A percentile compares a stretch with the other conserved stretches of the same genome.
phyloP scores from a whole-genome alignment of 2,888 invertebrate species.

The Aspidiotus rigidus region DNA sequence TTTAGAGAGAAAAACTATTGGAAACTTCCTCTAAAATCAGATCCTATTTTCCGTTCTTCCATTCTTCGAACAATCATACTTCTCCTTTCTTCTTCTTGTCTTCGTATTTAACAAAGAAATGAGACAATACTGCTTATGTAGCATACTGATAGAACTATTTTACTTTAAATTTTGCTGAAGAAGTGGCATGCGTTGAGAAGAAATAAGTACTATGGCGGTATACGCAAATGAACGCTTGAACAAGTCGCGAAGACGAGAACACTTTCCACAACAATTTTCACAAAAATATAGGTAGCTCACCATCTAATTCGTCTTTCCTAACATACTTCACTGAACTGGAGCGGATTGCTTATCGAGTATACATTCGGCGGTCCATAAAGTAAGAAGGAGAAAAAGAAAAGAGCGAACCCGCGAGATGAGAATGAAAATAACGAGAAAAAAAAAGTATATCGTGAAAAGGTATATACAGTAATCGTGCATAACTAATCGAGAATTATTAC shows the following conservation, averaged over 20 bases:
- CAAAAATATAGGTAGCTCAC: conserved; percentile 10
- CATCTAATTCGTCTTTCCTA: conserved; percentile 16
- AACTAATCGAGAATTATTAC: conserved; percentile 22
- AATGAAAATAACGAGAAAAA: not conserved
- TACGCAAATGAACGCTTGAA: not conserved
- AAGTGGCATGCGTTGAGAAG: not conserved
- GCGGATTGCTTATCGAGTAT: not conserved
- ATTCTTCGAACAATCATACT: no score
- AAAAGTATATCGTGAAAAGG: conserved; percentile 7
- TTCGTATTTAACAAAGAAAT: no score
- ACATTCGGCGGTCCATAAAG: not conserved
- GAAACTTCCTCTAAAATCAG: no score
- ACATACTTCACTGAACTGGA: conserved; percentile 18
- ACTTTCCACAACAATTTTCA: conserved; percentile 23
- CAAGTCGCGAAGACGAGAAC: not conserved
- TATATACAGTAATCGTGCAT: conserved; percentile 27
- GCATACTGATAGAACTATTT: no score
- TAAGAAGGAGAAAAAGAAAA: not conserved
- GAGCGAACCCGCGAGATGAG: not conserved
- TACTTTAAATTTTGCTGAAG: not conserved
- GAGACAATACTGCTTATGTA: no score
- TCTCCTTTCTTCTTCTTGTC: no score
- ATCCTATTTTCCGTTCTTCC: no score
- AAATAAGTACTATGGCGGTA: not conserved
- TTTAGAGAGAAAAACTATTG: no score